Evolutionary conservation across 2,888 invertebrate species (phyloP).

Genomic region (Icerya purchasi): DNA sequence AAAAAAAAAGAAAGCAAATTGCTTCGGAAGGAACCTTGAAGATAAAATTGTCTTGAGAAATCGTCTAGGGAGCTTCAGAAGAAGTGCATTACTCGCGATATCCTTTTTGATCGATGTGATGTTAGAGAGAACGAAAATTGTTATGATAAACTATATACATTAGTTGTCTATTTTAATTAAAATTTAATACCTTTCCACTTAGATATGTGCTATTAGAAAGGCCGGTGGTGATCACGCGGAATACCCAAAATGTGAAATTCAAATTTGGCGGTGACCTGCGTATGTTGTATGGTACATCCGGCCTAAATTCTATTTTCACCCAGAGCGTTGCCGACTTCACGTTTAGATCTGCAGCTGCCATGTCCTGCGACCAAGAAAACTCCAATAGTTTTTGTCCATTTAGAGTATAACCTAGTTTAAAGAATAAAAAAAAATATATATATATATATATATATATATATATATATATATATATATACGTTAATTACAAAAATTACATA

Average conservation of each 20-base stretch:
- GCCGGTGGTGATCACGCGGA: constrained; percentile 31
- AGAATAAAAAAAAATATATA: neutral
- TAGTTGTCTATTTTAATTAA: no score
- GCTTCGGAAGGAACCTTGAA: no score
- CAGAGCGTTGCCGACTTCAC: constrained; percentile 62
- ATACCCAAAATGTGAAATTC: constrained; percentile 47
- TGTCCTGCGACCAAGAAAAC: constrained; percentile 43
- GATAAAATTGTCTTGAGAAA: no score
- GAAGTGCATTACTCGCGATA: no score
- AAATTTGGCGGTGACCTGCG: constrained; percentile 18
- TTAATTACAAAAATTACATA: neutral
- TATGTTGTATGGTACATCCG: constrained; percentile 24
- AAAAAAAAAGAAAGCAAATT: no score
- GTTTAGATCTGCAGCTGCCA: constrained; percentile 35
- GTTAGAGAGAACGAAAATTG: no score
- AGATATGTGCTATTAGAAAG: constrained; percentile 34
- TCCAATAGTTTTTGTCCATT: constrained; percentile 70
- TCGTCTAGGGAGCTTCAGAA: no score
- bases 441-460: neutral
- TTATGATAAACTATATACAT: no score
- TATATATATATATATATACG: neutral
- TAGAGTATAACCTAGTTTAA: constrained; percentile 44
- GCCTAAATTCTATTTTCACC: constrained; percentile 39
- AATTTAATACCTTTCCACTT: constrained; percentile 39
- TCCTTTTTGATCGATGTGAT: no score